phyloP scores from a whole-genome alignment of 2,797 vertebrate genomes.

The Eleutherodactylus coqui region DNA sequence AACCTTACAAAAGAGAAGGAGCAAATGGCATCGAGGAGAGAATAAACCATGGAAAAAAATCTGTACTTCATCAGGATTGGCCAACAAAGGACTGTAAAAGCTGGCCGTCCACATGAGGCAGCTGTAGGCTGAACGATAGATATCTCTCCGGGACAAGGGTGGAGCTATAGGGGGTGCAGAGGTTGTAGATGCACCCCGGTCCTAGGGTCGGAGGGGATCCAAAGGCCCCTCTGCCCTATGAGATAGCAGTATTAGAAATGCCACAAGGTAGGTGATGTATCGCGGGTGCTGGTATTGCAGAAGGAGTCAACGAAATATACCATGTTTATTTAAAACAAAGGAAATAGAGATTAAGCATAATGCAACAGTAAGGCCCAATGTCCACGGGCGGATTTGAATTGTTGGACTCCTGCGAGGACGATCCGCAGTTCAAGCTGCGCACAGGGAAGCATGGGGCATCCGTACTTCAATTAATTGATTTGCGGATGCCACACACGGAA shows the following conservation, averaged over 20 bases:
- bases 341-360: too few relatives aligned
- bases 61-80: background rate
- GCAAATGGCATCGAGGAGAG: conserved; percentile 48
- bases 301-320: too few relatives aligned
- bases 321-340: too few relatives aligned
- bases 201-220: background rate
- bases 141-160: background rate
- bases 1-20: background rate
- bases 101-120: background rate
- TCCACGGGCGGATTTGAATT: too few relatives aligned
- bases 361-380: too few relatives aligned
- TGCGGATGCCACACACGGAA: too few relatives aligned
- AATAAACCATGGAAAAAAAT: background rate
- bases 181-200: background rate
- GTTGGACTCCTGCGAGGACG: too few relatives aligned
- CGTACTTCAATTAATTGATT: too few relatives aligned
- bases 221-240: background rate
- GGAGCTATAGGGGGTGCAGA: background rate
- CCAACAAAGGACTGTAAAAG: background rate
- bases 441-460: too few relatives aligned
- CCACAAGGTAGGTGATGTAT: background rate
- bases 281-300: background rate
- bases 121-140: background rate
- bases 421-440: too few relatives aligned
- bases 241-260: background rate